These are phyloP conservation scores for Platypus cylindrus DNA, from an alignment of 2,888 invertebrate genomes.

Conservation along the genomic window DNA sequence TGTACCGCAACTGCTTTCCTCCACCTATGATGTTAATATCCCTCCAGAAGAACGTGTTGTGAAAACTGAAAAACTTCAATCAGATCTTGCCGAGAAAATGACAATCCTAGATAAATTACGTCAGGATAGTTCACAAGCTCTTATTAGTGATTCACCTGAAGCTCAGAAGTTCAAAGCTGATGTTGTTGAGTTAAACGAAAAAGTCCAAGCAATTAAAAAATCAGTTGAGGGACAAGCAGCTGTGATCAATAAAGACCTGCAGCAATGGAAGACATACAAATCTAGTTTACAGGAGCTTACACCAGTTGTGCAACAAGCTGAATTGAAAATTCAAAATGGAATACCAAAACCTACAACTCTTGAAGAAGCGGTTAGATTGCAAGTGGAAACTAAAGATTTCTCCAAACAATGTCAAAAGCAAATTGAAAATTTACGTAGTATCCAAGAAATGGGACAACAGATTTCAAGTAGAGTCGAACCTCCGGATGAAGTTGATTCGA, in stretches of 20 bases:
- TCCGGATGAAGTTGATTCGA: conserved; percentile 72
- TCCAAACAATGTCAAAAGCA: conserved; percentile 68
- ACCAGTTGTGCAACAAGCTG: conserved; percentile 82
- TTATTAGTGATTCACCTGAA: conserved; percentile 53
- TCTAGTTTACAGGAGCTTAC: conserved; percentile 64
- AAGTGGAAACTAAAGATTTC: conserved; percentile 58
- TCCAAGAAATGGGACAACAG: conserved; percentile 61
- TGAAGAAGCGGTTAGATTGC: conserved; percentile 68
- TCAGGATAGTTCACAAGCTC: conserved; percentile 61
- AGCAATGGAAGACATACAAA: conserved; percentile 78
- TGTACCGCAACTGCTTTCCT: conserved; percentile 61
- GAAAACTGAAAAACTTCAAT: conserved; percentile 62
- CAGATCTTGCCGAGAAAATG: conserved; percentile 63
- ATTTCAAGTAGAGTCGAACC: conserved; percentile 63
- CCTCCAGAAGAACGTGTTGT: conserved; percentile 72
- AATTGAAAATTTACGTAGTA: conserved; percentile 58
- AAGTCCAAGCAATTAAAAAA: conserved; percentile 62
- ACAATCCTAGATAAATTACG: conserved; percentile 53
- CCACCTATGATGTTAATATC: conserved; percentile 62
- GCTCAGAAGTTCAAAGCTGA: conserved; percentile 63
- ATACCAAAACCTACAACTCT: conserved; percentile 64
- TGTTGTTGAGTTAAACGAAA: conserved; percentile 60
- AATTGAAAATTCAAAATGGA: conserved; percentile 60
- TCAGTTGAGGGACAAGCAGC: conserved; percentile 65
- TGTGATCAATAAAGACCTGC: conserved; percentile 62